phyloP scores from a whole-genome alignment of 2,888 invertebrate species.

The Pseudoips prasinana region DNA sequence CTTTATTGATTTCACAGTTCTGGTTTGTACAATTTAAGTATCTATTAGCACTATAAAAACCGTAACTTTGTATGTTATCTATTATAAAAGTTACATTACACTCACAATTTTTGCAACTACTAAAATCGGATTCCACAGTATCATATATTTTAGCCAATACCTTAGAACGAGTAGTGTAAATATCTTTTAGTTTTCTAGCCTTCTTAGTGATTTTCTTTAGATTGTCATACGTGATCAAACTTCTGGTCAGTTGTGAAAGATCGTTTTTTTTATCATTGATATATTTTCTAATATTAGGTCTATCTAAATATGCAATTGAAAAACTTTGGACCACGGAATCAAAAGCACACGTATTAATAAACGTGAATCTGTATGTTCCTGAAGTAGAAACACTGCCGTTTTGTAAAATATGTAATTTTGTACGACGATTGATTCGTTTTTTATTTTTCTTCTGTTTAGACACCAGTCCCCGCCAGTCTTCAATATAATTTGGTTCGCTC shows the following conservation, averaged over 20 bases:
- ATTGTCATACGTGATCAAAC: conserved; percentile 12
- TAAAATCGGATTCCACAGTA: conserved; percentile 12
- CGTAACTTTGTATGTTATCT: conserved; percentile 15
- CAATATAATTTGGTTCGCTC: conserved; percentile 12
- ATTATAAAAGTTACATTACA: conserved; percentile 15
- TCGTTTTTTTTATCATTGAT: conserved; percentile 10
- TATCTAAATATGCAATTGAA: conserved; percentile 15
- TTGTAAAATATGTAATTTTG: conserved; percentile 8
- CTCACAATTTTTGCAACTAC: conserved; percentile 15
- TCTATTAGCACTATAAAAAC: conserved; percentile 14
- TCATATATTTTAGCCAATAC: conserved; percentile 13
- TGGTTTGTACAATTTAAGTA: conserved; percentile 12
- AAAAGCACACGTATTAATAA: conserved; percentile 16
- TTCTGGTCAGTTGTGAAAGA: conserved; percentile 12
- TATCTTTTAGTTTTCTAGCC: conserved; percentile 13
- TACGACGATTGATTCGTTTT: conserved; percentile 10
- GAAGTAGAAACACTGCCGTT: conserved; percentile 7
- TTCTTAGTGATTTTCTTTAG: conserved; percentile 13
- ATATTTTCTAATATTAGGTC: conserved; percentile 10
- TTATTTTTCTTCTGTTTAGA: conserved; percentile 13
- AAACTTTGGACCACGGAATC: conserved; percentile 17
- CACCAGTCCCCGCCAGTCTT: conserved; percentile 16
- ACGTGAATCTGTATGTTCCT: conserved; percentile 6
- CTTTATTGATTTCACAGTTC: conserved; percentile 11
- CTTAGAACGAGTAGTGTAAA: conserved; percentile 12